Evolutionary conservation across 2,113 vertebrate genomes (phyloP).

Genomic region (Larimichthys polyactis): DNA sequence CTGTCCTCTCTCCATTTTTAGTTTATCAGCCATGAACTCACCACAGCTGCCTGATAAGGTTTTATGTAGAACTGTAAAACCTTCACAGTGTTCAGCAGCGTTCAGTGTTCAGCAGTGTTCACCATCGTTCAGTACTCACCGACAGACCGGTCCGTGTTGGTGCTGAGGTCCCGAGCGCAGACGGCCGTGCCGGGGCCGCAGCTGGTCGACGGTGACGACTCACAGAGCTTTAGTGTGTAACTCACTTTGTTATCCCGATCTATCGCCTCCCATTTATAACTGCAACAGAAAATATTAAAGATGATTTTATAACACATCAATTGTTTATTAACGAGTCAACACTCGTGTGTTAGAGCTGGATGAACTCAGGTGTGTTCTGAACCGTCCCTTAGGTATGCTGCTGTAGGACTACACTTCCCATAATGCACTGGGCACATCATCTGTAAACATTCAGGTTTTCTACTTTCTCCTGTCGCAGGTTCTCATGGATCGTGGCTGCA

Average conservation of each 20-base stretch:
- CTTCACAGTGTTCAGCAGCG: not conserved
- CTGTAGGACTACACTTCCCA: too few relatives aligned
- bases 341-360: too few relatives aligned
- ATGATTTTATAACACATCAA: too few relatives aligned
- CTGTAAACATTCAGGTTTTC: too few relatives aligned
- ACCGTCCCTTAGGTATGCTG: too few relatives aligned
- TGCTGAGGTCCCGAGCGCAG: constrained; percentile 80
- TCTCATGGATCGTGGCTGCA: too few relatives aligned
- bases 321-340: too few relatives aligned
- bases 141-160: constrained; percentile 73
- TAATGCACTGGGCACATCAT: too few relatives aligned
- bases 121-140: constrained; percentile 85
- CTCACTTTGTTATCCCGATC: constrained; percentile 84
- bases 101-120: not conserved
- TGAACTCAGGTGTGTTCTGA: too few relatives aligned
- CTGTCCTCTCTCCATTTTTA: not conserved
- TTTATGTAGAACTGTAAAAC: not conserved
- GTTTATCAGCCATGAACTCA: not conserved
- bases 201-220: constrained; percentile 64
- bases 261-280: constrained; percentile 93
- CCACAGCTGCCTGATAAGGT: not conserved
- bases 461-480: too few relatives aligned
- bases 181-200: constrained; percentile 84
- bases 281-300: constrained; percentile 64
- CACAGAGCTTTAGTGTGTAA: constrained; percentile 90